Percentiles rank a stretch among this genome's conserved stretches.
phyloP scores from a whole-genome alignment of 2,888 invertebrate species.

The Adela reaumurella region DNA sequence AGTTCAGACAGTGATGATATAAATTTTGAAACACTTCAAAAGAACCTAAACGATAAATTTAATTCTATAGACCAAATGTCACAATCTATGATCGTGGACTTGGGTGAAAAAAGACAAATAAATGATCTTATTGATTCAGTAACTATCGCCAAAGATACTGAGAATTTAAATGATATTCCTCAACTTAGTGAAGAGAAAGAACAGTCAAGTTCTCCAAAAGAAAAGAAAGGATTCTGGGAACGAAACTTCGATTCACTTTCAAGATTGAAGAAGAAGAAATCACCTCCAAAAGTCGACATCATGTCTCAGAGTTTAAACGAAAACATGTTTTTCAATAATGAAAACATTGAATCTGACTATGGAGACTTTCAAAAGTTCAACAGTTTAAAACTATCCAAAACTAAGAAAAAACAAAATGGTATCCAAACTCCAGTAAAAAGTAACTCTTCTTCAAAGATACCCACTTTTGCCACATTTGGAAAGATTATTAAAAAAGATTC shows the following conservation, averaged over 20 bases:
- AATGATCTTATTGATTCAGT: slow-evolving; percentile 18
- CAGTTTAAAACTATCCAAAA: slow-evolving; percentile 39
- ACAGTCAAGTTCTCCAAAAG: slow-evolving; percentile 38
- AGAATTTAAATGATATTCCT: not conserved
- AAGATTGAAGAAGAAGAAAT: slow-evolving; percentile 36
- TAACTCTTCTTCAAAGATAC: slow-evolving; percentile 45
- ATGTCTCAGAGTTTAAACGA: slow-evolving; percentile 57
- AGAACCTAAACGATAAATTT: slow-evolving; percentile 42
- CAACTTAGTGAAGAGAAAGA: slow-evolving; percentile 27
- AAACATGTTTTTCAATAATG: slow-evolving; percentile 45
- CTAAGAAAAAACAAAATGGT: slow-evolving; percentile 30
- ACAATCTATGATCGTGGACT: slow-evolving; percentile 49
- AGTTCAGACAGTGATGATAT: slow-evolving; percentile 45
- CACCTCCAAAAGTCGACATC: slow-evolving; percentile 36
- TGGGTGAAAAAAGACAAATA: slow-evolving; percentile 32
- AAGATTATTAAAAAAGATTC: slow-evolving; percentile 52
- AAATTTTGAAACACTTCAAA: slow-evolving; percentile 38
- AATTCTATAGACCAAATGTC: slow-evolving; percentile 53
- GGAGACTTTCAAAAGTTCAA: slow-evolving; percentile 38
- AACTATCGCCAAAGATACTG: slow-evolving; percentile 9
- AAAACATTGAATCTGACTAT: slow-evolving; percentile 41
- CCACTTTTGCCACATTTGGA: slow-evolving; percentile 45
- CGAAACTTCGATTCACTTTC: slow-evolving; percentile 50
- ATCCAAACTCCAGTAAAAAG: slow-evolving; percentile 33
- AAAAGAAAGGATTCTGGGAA: slow-evolving; percentile 54